Evolutionary conservation across 2,888 invertebrate genomes (phyloP), one percentile per base, ranked within the genome.

Genomic region (Rapana venosa): DNA sequence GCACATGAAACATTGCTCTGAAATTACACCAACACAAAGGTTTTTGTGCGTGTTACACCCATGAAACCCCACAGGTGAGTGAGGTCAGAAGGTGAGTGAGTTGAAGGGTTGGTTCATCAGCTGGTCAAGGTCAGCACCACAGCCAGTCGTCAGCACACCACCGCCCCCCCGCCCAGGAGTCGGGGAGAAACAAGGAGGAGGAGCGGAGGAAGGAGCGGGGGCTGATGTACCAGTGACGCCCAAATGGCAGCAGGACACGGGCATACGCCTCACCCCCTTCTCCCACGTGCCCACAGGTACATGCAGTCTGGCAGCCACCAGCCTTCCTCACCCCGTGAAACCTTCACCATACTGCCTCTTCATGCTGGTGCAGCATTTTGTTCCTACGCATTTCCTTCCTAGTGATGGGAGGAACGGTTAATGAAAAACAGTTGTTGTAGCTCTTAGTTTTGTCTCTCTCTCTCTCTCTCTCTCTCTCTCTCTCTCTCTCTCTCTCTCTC

Each of bases 161-260:
- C 2, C n/a, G 30, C n/a, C 77, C 20, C 77, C 26, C n/a, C 79
- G 1, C 6, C 32, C 77, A 79, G 77, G 32, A 15, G 15, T 79
- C 77, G 32, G 77, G 77, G 32, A 79, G 32, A 17, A 32, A 32
- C 17, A 56, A 26, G 13, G 22, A n/a, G 47, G 58, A 58, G 36
- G 81, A 81, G 30, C 58, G 58, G 79, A 56, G 79, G 30, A 61
- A n/a, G 20, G 56, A 47, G 77, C 5, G 26, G 88, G 88, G 79
- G 8, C 88, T 32, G 11, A 35, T 90, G 61, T 77, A 70, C 32
- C 88, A 87, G 79, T 91, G 87, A 90, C 91, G 17, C 91, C 91
- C 77, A 87, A 89, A 58, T 90, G 91, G 91, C 90, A 90, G 87
- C 90, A 90, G 74, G 91, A 91, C 47, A 88, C 88, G 30, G 89